Evolutionary conservation across 2,888 invertebrate species (phyloP).

Genomic region (Cataglyphis rosenhaueri): DNA sequence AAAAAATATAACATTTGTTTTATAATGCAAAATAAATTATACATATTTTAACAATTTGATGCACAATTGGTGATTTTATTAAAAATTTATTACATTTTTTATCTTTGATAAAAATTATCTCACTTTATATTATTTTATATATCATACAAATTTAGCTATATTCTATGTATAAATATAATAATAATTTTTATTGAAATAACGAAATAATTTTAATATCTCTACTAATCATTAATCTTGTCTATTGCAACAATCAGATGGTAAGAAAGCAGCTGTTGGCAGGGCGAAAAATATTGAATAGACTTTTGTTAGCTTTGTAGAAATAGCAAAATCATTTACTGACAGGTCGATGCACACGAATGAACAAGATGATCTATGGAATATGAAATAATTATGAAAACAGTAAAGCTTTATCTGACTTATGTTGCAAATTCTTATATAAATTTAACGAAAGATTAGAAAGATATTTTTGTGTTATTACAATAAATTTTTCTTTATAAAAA

Average conservation of each 20-base stretch:
- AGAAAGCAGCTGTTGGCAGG: not conserved
- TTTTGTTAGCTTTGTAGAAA: constrained; percentile 34
- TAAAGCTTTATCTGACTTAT: constrained; percentile 27
- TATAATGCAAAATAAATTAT: not conserved
- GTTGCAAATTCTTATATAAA: constrained; percentile 38
- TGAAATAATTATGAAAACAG: constrained; percentile 54
- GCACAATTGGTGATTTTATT: not conserved
- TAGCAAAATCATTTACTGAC: constrained; percentile 78
- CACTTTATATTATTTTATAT: not conserved
- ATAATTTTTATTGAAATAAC: not conserved
- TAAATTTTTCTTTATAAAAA: not conserved
- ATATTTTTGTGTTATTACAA: not conserved
- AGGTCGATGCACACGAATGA: constrained; percentile 81
- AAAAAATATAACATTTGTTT: not conserved
- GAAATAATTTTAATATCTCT: not conserved
- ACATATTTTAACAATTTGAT: not conserved
- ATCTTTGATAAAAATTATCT: not conserved
- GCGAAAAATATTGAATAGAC: constrained; percentile 15
- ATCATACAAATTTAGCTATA: not conserved
- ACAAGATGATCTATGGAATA: constrained; percentile 63
- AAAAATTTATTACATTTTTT: not conserved
- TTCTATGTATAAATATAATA: not conserved
- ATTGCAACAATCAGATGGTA: not conserved
- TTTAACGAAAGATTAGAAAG: not conserved
- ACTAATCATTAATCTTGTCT: not conserved